phyloP scores from a whole-genome alignment of 2,797 vertebrate species.

The Sebastolobus alascanus region DNA sequence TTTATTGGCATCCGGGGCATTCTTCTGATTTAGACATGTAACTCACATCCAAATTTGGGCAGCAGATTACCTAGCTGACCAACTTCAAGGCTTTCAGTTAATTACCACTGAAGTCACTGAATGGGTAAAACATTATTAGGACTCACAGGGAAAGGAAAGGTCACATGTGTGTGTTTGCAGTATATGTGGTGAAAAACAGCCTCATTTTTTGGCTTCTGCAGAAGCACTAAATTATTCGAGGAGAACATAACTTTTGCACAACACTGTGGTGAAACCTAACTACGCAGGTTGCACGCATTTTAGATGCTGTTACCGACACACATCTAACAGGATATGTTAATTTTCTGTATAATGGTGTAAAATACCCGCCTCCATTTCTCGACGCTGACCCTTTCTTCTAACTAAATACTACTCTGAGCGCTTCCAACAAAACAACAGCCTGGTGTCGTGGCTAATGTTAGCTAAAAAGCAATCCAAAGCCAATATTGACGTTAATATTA shows the following conservation, averaged over 20 bases:
- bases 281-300: neutral
- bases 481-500: constrained; percentile 30
- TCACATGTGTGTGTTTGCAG: neutral
- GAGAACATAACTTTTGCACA: neutral
- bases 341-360: neutral
- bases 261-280: neutral
- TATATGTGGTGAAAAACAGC: no score
- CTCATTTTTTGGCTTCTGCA: neutral
- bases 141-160: no score
- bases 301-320: neutral
- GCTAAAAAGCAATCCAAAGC: constrained; percentile 55
- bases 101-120: neutral
- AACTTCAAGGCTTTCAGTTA: constrained; percentile 16
- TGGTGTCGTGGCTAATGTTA: constrained; percentile 58
- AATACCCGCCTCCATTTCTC: neutral
- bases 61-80: constrained; percentile 47
- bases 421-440: neutral
- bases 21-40: constrained; percentile 27
- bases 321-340: neutral
- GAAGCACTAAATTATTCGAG: neutral
- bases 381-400: neutral
- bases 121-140: neutral
- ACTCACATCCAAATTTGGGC: constrained; percentile 49
- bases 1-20: constrained; percentile 26
- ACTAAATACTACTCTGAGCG: neutral